These are phyloP conservation scores for Thaumetopoea pityocampa DNA, from an alignment of 1,140 invertebrate genomes.

Conservation along the genomic window DNA sequence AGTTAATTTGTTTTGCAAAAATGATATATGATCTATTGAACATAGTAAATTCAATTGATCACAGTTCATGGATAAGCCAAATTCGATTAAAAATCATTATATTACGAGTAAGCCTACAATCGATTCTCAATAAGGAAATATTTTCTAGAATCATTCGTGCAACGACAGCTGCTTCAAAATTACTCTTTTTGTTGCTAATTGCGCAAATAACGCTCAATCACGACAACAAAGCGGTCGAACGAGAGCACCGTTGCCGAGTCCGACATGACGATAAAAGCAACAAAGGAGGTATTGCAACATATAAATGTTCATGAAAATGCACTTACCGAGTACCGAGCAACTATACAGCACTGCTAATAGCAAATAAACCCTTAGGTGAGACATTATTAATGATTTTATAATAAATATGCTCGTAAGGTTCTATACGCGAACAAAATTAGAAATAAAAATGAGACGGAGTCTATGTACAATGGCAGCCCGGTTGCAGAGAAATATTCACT, in stretches of 20 bases:
- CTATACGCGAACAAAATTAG: slow-evolving; percentile 33
- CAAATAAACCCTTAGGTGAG: slow-evolving; percentile 43
- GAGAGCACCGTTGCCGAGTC: slow-evolving; percentile 1
- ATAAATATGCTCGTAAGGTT: slow-evolving; percentile 14
- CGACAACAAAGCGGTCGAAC: slow-evolving; percentile 22
- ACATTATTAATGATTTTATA: slow-evolving; percentile 51
- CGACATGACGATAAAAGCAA: slow-evolving; percentile 48
- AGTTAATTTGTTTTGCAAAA: too few species aligned
- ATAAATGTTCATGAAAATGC: slow-evolving; percentile 20
- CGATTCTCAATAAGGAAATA: too few species aligned
- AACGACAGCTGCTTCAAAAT: not conserved
- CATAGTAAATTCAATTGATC: too few species aligned
- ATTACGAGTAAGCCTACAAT: too few species aligned
- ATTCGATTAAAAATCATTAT: too few species aligned
- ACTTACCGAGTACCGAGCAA: slow-evolving; percentile 50
- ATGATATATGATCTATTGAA: too few species aligned
- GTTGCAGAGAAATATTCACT: slow-evolving; percentile 24
- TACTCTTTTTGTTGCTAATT: slow-evolving; percentile 20
- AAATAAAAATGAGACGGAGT: slow-evolving; percentile 34
- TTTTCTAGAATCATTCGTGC: slow-evolving; percentile 13
- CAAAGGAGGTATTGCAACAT: slow-evolving; percentile 47
- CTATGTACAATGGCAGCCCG: slow-evolving; percentile 30
- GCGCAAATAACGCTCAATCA: slow-evolving; percentile 23
- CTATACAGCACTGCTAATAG: slow-evolving; percentile 44
- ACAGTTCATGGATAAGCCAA: too few species aligned